Conservation (phyloP, 2,797 vertebrate species). For the Mus caroli region DNA sequence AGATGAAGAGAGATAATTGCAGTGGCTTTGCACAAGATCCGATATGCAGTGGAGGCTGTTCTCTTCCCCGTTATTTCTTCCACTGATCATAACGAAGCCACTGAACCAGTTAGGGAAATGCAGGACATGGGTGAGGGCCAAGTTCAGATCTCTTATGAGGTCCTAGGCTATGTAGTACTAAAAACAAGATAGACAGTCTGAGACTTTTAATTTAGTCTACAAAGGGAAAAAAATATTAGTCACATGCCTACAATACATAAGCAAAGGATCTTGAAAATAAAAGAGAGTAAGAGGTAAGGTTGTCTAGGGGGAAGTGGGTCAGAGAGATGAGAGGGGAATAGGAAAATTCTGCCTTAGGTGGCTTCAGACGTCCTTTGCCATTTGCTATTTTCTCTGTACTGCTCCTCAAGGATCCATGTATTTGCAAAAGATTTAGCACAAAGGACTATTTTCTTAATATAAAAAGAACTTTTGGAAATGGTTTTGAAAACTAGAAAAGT, state of each 20-base stretch:
- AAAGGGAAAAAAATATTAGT: not conserved
- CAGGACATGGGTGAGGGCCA: not conserved
- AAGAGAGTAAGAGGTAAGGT: not conserved
- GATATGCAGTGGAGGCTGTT: not conserved
- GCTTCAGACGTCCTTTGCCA: not conserved
- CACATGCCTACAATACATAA: not conserved
- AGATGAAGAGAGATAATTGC: not conserved
- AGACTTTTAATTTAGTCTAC: constrained; percentile 29
- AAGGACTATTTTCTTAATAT: constrained; percentile 50
- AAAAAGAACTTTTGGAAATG: not conserved
- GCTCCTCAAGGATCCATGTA: not conserved
- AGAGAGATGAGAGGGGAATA: not conserved
- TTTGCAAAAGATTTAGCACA: not conserved
- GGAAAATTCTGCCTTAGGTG: not conserved
- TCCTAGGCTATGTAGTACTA: not conserved
- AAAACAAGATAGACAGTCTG: constrained; percentile 20
- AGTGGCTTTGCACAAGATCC: not conserved
- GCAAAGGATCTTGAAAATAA: constrained; percentile 1
- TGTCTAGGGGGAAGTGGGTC: not conserved
- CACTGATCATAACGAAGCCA: not conserved
- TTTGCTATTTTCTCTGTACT: not conserved
- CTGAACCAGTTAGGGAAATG: not conserved
- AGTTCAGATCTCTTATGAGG: not conserved
- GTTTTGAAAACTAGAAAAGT: constrained; percentile 48
- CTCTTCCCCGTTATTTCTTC: not conserved